Evolutionary conservation across 2,113 vertebrate genomes (phyloP).

Genomic region (Myotis yumanensis): DNA sequence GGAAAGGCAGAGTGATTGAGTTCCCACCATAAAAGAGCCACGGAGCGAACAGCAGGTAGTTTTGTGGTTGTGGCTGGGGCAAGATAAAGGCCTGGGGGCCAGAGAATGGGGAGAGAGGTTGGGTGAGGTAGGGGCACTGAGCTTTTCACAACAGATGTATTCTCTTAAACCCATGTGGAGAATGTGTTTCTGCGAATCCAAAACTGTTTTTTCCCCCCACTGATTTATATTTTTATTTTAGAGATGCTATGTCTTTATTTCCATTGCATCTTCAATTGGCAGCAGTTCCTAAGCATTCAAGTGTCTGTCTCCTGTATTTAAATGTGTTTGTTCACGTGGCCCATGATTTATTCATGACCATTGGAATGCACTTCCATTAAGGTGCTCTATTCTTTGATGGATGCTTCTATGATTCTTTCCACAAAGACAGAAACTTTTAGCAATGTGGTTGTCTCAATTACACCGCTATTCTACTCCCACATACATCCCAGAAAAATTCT

Average conservation of each 20-base stretch:
- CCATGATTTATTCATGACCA: neutral
- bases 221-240: slow-evolving; percentile 22
- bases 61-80: neutral
- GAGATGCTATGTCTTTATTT: neutral
- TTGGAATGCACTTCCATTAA: neutral
- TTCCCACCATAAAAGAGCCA: neutral
- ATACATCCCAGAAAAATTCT: neutral
- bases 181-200: neutral
- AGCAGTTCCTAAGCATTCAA: neutral
- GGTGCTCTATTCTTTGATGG: neutral
- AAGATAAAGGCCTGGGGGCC: neutral
- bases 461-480: neutral
- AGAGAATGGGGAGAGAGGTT: neutral
- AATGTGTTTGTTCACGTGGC: neutral
- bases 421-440: neutral
- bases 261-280: neutral
- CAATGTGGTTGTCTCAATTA: neutral
- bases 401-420: neutral
- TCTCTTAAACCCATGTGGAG: neutral
- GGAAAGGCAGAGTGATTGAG: slow-evolving; percentile 13
- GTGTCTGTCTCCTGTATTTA: neutral
- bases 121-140: neutral
- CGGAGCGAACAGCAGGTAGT: neutral
- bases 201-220: neutral
- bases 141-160: neutral